phyloP scores from a whole-genome alignment of 2,113 vertebrate species.

The Rhineura floridana region DNA sequence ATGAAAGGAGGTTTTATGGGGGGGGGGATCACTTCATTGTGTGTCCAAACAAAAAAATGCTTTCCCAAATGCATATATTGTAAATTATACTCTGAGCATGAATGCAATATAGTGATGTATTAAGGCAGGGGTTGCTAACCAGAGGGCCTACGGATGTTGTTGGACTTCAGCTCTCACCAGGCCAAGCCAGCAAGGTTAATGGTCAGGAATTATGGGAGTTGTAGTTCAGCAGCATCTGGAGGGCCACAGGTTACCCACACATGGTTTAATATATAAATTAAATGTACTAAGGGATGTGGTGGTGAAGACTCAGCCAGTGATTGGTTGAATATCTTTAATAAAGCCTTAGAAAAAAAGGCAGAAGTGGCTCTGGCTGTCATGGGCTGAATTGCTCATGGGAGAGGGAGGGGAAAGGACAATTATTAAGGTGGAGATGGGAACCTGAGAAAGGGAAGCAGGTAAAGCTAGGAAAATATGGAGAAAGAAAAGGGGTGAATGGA shows the following conservation, averaged over 20 bases:
- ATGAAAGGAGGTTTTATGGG: neutral
- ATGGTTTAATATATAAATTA: too few relatives aligned
- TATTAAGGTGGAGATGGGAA: too few relatives aligned
- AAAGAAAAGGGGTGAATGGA: neutral
- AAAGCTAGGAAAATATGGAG: neutral
- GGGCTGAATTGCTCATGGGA: neutral
- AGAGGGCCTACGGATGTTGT: too few relatives aligned
- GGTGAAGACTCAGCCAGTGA: neutral
- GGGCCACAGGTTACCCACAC: too few relatives aligned
- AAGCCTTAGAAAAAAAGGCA: neutral
- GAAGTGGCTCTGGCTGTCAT: neutral
- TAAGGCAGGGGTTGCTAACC: too few relatives aligned
- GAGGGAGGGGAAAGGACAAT: neutral
- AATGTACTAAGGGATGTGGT: neutral
- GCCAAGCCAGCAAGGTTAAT: too few relatives aligned
- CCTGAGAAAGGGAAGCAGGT: too few relatives aligned
- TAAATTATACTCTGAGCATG: neutral
- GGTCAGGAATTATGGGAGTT: too few relatives aligned
- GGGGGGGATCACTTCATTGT: neutral
- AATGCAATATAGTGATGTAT: neutral
- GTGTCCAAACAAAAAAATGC: neutral
- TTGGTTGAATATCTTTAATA: neutral
- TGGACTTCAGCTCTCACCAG: too few relatives aligned
- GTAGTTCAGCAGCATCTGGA: too few relatives aligned
- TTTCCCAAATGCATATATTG: neutral